phyloP scores from a whole-genome alignment of 2,113 vertebrate species.

The Urocynchramus pylzowi region DNA sequence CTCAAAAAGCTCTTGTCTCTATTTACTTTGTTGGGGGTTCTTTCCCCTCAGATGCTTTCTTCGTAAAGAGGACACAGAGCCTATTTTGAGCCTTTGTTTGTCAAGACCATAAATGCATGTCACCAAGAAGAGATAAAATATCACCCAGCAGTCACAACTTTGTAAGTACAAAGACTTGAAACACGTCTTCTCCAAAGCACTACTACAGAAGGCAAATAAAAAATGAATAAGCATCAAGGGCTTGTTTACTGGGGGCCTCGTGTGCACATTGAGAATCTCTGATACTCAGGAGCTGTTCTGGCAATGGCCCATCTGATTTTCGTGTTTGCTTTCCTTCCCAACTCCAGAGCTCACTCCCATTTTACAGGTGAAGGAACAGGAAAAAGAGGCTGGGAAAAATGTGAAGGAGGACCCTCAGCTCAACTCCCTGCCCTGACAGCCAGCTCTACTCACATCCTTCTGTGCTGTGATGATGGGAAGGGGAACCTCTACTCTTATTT shows the following conservation, averaged over 20 bases:
- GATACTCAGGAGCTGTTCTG: background rate
- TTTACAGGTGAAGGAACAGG: background rate
- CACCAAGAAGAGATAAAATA: background rate
- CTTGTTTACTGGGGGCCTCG: background rate
- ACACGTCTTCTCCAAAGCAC: background rate
- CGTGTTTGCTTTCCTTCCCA: background rate
- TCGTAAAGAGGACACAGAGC: background rate
- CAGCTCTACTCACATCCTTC: background rate
- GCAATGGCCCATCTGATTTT: background rate
- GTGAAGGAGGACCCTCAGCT: background rate
- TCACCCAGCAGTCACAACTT: background rate
- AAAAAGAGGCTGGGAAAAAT: background rate
- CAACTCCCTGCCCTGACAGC: background rate
- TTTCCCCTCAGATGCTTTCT: background rate
- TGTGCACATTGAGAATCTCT: background rate
- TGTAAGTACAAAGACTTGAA: background rate
- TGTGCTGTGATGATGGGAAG: background rate
- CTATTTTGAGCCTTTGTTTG: conserved; percentile 14
- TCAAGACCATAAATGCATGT: background rate
- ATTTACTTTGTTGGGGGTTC: background rate
- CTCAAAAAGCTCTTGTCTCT: background rate
- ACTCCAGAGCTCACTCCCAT: background rate
- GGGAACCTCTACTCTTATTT: background rate
- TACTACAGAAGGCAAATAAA: background rate
- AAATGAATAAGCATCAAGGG: background rate